Conservation (phyloP, 2,113 vertebrate genomes). For the Elephas maximus region DNA sequence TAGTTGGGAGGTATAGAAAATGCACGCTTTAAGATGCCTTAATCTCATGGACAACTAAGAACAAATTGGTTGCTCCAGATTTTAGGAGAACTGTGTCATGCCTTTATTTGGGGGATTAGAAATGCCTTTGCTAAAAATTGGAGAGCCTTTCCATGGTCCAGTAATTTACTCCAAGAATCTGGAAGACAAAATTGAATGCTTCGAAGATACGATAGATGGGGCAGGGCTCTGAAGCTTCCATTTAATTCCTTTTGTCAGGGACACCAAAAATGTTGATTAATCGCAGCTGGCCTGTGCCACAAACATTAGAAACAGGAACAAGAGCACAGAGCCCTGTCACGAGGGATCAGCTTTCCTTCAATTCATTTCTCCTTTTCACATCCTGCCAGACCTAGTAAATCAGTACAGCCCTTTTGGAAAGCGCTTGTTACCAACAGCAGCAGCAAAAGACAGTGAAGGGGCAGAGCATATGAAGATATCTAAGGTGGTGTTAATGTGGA, state of each 20-base stretch:
- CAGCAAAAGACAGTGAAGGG: not conserved
- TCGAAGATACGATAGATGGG: not conserved
- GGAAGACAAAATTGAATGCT: not conserved
- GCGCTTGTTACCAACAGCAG: not conserved
- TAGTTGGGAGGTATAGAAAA: not conserved
- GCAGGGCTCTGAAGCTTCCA: not conserved
- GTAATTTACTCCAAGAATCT: not conserved
- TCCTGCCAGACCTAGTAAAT: not conserved
- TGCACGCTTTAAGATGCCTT: not conserved
- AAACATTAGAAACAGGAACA: not conserved
- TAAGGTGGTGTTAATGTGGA: not conserved
- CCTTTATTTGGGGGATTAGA: not conserved
- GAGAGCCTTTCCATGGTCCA: not conserved
- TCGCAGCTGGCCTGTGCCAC: not conserved
- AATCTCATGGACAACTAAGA: not conserved
- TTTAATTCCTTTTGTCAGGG: not conserved
- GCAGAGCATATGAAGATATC: not conserved
- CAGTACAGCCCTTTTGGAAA: not conserved
- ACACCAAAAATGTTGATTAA: not conserved
- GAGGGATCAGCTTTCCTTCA: not conserved
- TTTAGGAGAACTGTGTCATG: not conserved
- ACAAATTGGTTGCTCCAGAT: not conserved
- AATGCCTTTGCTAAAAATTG: not conserved
- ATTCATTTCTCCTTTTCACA: conserved; percentile 36
- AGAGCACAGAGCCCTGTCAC: not conserved